Percentiles rank a stretch among this genome's conserved stretches.
Conservation (phyloP, 2,888 invertebrate species). For the Tetragnatha montana region DNA sequence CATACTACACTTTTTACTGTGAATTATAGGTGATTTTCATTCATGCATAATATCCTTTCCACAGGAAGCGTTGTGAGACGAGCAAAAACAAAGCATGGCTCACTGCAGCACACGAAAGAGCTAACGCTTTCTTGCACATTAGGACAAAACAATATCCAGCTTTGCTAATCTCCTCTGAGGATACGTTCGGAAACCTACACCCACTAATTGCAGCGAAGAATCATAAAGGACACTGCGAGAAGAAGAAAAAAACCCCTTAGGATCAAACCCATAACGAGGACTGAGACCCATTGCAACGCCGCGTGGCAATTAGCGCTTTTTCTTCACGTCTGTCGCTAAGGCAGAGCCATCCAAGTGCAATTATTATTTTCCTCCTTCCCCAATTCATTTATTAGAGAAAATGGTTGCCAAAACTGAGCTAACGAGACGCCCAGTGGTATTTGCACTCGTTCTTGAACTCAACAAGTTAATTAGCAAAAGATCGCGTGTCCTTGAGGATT, state of each 20-base stretch:
- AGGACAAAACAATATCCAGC: neutral
- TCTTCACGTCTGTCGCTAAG: slow-evolving; percentile 11
- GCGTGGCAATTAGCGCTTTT: slow-evolving; percentile 22
- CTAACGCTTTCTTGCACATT: neutral
- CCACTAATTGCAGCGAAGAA: slow-evolving; percentile 36
- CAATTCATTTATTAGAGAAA: slow-evolving; percentile 43
- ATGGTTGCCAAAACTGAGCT: slow-evolving; percentile 30
- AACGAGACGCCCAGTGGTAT: slow-evolving; percentile 34
- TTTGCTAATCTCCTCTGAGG: neutral
- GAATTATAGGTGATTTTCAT: too few species aligned
- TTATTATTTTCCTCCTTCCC: slow-evolving; percentile 20
- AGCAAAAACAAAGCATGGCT: too few species aligned
- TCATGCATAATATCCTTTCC: too few species aligned
- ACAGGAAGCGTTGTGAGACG: too few species aligned
- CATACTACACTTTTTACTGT: too few species aligned
- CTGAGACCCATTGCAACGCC: slow-evolving; percentile 20
- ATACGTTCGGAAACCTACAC: neutral
- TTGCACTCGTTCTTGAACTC: slow-evolving; percentile 17
- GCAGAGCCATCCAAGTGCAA: slow-evolving; percentile 38
- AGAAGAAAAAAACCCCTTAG: slow-evolving; percentile 12
- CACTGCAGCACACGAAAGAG: neutral
- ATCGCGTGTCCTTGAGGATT: slow-evolving; percentile 6
- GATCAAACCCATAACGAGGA: slow-evolving; percentile 13
- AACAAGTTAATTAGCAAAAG: slow-evolving; percentile 25
- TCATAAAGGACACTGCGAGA: neutral